Evolutionary conservation across 2,888 invertebrate genomes (phyloP), one percentile per base, ranked within the genome.

Genomic region (Oligia strigilis): DNA sequence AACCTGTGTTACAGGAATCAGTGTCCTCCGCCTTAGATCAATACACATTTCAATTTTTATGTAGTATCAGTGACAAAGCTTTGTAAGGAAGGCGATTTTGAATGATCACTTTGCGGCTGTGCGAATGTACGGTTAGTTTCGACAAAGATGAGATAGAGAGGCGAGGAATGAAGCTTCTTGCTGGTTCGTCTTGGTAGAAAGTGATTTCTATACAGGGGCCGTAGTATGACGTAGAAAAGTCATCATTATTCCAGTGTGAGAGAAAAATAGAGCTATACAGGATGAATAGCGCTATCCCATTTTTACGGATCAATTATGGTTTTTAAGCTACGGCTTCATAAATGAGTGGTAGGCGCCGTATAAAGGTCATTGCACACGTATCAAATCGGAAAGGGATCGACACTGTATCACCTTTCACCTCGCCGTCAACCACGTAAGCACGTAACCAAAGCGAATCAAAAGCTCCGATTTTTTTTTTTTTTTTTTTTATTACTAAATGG

Each of bases 11-110:
- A n/a, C n/a, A n/a, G n/a, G n/a, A n/a, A n/a, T n/a, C n/a, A n/a
- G n/a, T n/a, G n/a, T n/a, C n/a, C n/a, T n/a, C n/a, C n/a, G n/a
- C n/a, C n/a, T n/a, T n/a, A n/a, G n/a, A n/a, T n/a, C n/a, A n/a
- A n/a, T n/a, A n/a, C n/a, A n/a, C n/a, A n/a, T n/a, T n/a, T n/a
- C n/a, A n/a, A n/a, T n/a, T n/a, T n/a, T n/a, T n/a, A n/a, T n/a
- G n/a, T n/a, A n/a, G n/a, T 87, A 84, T 85, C 87, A 80, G 87
- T 43, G 62, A 77, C 88, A 85, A 87, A 85, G 85, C 87, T 87
- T 85, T 84, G 87, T 72, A 74, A 46, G n/a, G 40, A 65, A 72
- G 23, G 55, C 40, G 55, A 55, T 70, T 85, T 75, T 60, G 49
- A 73, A 73, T 40, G 65, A 76, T 65, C 72, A 70, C 76, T 82